Evolutionary conservation across 2,888 invertebrate genomes (phyloP), one percentile per base, ranked within the genome.

Genomic region (Calameuta idolon): DNA sequence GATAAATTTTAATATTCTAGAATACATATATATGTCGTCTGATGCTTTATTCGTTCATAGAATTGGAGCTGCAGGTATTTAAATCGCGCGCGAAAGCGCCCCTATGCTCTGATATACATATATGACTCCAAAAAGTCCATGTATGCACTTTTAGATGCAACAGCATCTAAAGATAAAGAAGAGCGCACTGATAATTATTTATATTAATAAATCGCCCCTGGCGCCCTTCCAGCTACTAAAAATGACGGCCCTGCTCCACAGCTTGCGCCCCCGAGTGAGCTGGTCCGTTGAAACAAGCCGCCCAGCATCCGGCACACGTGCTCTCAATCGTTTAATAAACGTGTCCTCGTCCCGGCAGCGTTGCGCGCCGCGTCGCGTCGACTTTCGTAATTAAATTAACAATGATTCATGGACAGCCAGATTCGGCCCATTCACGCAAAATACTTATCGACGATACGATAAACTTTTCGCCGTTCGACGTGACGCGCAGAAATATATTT

Each of bases 311-410:
- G 55, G 23, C 31, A 23, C 71, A 71, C 71, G 71, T 71, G 71
- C 71, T 71, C 30, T 71, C 30, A 23, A 71, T 71, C 71, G 71
- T 34, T 71, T 71, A 71, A 71, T 71, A 71, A 71, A 71, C 34
- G 71, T 34, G 71, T 71, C 55, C 55, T 23, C 40, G 2, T 40
- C 55, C 55, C 9, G 55, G 55, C 23, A 55, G 55, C 55, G 55
- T 55, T 9, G 23, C 9, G 23, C 55, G 55, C 55, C 23, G 55
- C 55, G 55, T 9, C 1, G 55, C 2, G 55, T 55, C 9, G 23
- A 23, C 9, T 23, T 9, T 15, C 2, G 55, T 55, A 55, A 55
- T 55, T 55, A 55, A 55, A 55, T 55, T 2, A 55, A 55, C 9
- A 55, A 55, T 55, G 23, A 55, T 23, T 23, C 55, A 23, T 2